These are phyloP conservation scores for Heliocidaris tuberculata DNA, from an alignment of 35 echinoderm and acorn worm genomes.

Conservation along the genomic window DNA sequence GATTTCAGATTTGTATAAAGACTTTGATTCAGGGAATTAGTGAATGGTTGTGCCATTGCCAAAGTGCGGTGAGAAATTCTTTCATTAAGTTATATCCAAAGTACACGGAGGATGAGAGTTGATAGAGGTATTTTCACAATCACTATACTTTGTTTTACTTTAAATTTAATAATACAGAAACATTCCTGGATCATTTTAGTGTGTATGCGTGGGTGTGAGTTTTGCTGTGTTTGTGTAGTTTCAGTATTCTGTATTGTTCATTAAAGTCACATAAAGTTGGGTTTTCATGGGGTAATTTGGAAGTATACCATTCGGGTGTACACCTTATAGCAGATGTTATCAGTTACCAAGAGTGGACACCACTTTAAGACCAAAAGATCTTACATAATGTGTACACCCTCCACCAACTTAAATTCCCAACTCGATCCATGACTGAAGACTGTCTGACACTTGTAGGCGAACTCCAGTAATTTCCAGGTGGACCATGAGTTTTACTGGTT, in stretches of 20 bases:
- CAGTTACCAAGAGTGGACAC: no score
- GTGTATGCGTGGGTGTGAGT: background rate
- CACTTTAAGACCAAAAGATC: no score
- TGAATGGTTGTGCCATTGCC: background rate
- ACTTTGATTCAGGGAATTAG: background rate
- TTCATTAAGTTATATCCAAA: background rate
- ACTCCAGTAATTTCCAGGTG: no score
- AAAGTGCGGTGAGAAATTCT: background rate
- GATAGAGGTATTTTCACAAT: background rate
- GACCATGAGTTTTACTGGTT: no score
- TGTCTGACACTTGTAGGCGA: no score
- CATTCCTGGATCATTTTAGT: background rate
- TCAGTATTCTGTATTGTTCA: background rate
- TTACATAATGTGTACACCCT: no score
- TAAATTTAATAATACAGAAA: background rate
- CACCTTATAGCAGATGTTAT: no score
- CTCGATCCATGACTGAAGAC: no score
- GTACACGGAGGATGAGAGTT: background rate
- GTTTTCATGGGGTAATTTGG: no score
- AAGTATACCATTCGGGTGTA: no score
- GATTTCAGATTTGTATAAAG: background rate
- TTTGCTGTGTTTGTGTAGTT: background rate
- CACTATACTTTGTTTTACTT: no score
- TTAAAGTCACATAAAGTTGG: background rate
- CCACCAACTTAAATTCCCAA: no score